These are phyloP conservation scores for Hyles euphorbiae DNA, from an alignment of 1,140 invertebrate species.

Conservation along the genomic window DNA sequence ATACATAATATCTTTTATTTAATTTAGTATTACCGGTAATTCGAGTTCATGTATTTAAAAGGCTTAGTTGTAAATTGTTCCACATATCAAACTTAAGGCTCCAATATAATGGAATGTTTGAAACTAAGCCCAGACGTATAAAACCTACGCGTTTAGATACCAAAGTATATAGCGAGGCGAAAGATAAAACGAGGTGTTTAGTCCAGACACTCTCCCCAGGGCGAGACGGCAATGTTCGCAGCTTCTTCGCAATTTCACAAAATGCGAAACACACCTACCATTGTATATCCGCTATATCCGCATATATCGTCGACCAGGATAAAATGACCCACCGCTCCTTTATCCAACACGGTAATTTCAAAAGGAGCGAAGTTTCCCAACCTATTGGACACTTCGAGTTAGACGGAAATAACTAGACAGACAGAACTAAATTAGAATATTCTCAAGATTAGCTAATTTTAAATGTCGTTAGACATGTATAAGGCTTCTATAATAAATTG, in stretches of 20 bases:
- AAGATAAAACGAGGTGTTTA: slow-evolving; percentile 64
- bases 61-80: too few species aligned
- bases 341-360: slow-evolving; percentile 6
- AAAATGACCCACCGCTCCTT: slow-evolving; percentile 36
- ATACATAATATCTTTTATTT: too few species aligned
- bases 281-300: slow-evolving; percentile 37
- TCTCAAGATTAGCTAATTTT: slow-evolving; percentile 27
- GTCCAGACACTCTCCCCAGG: slow-evolving; percentile 60
- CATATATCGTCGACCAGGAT: slow-evolving; percentile 33
- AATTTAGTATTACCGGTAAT: too few species aligned
- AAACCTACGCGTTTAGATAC: not conserved
- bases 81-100: too few species aligned
- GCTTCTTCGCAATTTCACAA: slow-evolving; percentile 68
- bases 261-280: slow-evolving; percentile 43
- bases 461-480: too few species aligned
- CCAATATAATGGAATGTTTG: too few species aligned
- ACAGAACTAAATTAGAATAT: slow-evolving; percentile 66
- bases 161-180: slow-evolving; percentile 39
- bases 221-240: slow-evolving; percentile 30
- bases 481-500: too few species aligned
- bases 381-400: slow-evolving; percentile 35
- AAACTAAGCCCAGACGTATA: too few species aligned
- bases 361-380: slow-evolving; percentile 29
- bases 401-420: slow-evolving; percentile 65
- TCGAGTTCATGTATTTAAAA: too few species aligned